A percentile compares a stretch with the other conserved stretches of the same genome.
Evolutionary conservation across 2,113 vertebrate species (phyloP).

Genomic region (Sigmodon hispidus): DNA sequence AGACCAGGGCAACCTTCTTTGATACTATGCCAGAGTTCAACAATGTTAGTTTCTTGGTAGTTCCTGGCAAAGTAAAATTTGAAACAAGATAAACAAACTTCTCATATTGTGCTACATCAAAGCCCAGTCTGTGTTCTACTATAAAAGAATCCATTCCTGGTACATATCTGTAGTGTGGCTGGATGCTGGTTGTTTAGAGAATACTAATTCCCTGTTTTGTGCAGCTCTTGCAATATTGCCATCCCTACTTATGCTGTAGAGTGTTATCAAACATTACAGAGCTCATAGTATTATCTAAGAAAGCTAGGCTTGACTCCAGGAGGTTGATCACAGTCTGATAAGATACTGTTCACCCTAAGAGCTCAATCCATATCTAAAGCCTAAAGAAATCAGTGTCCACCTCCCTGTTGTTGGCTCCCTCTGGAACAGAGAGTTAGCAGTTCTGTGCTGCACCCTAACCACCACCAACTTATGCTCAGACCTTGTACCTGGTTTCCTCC

Average conservation of each 20-base stretch:
- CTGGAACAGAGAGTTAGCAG: neutral
- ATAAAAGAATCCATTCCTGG: neutral
- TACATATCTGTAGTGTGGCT: neutral
- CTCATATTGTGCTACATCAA: conserved; percentile 12
- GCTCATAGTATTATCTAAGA: neutral
- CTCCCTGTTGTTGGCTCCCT: neutral
- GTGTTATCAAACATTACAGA: neutral
- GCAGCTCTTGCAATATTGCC: neutral
- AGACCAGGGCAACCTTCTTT: conserved; percentile 10
- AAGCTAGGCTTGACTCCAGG: neutral
- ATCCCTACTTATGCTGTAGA: neutral
- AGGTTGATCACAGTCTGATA: neutral
- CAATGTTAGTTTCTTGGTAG: neutral
- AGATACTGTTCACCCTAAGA: neutral
- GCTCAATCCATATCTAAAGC: neutral
- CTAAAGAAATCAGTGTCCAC: neutral
- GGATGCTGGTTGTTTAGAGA: conserved; percentile 5
- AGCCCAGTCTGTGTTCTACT: neutral
- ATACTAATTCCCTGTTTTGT: neutral
- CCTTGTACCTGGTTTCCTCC: neutral
- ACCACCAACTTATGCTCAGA: neutral
- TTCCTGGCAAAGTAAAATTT: conserved; percentile 17
- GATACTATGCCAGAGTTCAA: neutral
- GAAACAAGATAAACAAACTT: conserved; percentile 33
- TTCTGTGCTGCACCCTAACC: neutral